Conservation (phyloP, 2,113 vertebrate genomes). For the Coreoperca whiteheadi region DNA sequence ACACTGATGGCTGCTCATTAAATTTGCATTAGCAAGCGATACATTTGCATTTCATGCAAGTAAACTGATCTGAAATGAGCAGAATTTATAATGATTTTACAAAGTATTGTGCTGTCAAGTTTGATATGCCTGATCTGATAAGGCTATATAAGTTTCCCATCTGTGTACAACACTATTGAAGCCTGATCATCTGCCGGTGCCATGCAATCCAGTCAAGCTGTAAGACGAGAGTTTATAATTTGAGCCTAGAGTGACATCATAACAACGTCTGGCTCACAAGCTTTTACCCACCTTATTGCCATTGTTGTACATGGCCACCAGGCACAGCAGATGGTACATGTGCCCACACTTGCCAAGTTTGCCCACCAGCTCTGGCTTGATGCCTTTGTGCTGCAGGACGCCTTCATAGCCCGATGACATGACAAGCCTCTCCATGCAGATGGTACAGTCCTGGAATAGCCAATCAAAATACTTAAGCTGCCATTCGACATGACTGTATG, state of each 20-base stretch:
- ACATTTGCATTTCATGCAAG: conserved; percentile 29
- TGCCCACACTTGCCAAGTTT: conserved; percentile 96
- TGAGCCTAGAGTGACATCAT: conserved; percentile 65
- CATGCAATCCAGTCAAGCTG: conserved; percentile 22
- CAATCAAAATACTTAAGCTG: conserved; percentile 61
- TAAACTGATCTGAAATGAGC: conserved; percentile 13
- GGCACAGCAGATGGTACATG: conserved; percentile 97
- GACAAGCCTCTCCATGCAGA: conserved; percentile 93
- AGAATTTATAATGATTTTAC: conserved; percentile 18
- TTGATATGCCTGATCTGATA: conserved; percentile 27
- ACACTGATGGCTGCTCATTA: background rate
- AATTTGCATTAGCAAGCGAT: background rate
- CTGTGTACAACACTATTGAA: conserved; percentile 25
- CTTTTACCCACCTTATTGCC: conserved; percentile 90
- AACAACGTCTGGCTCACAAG: conserved; percentile 66
- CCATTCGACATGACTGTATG: conserved; percentile 34
- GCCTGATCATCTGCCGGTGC: conserved; percentile 28
- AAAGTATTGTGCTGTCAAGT: background rate
- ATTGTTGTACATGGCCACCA: conserved; percentile 98
- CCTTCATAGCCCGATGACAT: conserved; percentile 96
- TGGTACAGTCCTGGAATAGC: conserved; percentile 89
- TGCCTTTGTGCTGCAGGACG: conserved; percentile 89
- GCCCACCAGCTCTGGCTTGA: conserved; percentile 93
- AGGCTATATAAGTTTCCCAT: conserved; percentile 31
- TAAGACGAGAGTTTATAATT: conserved; percentile 54